phyloP scores from a whole-genome alignment of 2,888 invertebrate species.

The Monopis laevigella region DNA sequence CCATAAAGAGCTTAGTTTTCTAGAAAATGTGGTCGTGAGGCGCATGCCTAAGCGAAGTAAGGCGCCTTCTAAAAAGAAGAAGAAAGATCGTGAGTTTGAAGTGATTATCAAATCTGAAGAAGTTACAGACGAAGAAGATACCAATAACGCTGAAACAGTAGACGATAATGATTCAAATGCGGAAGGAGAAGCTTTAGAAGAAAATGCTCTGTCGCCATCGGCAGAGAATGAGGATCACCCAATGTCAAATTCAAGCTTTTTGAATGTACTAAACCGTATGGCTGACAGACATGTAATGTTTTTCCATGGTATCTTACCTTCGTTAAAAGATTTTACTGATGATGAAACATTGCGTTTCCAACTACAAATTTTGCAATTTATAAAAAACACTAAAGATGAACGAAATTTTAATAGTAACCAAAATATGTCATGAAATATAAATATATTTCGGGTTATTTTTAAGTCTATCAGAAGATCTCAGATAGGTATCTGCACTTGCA shows the following conservation, averaged over 20 bases:
- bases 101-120: neutral
- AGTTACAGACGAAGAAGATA: neutral
- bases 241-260: neutral
- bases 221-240: neutral
- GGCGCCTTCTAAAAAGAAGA: too few relatives aligned
- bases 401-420: neutral
- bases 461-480: too few relatives aligned
- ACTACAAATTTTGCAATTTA: neutral
- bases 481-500: too few relatives aligned
- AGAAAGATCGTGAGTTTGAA: too few relatives aligned
- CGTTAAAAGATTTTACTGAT: constrained; percentile 1
- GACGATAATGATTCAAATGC: neutral
- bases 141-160: neutral
- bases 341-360: constrained; percentile 7
- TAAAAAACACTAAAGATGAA: constrained; percentile 6
- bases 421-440: too few relatives aligned
- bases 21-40: neutral
- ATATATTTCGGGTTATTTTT: too few relatives aligned
- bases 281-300: constrained; percentile 6
- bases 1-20: constrained; percentile 2
- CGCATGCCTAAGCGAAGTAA: neutral
- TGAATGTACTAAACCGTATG: neutral
- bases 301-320: constrained; percentile 5
- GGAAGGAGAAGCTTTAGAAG: constrained; percentile 1
- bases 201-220: neutral